These are phyloP conservation scores for Ichneumoninae sp. DNA, from an alignment of 2,888 invertebrate species.

Conservation along the genomic window DNA sequence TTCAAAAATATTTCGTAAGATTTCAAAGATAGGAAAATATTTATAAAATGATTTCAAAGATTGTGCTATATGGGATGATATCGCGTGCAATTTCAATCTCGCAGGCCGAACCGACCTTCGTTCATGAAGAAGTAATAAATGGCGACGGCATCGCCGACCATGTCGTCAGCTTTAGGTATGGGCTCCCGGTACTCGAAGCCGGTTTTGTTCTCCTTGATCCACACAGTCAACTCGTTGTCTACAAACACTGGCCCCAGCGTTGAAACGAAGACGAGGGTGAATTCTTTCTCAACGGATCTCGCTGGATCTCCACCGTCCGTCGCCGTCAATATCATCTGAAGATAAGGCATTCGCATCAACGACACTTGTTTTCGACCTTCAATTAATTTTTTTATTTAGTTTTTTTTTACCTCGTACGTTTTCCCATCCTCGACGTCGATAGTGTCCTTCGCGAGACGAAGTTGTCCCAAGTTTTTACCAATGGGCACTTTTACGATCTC, in stretches of 20 bases:
- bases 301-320: constrained; percentile 69
- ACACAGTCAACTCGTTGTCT: constrained; percentile 62
- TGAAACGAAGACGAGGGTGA: constrained; percentile 67
- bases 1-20: neutral
- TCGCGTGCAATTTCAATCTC: neutral
- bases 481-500: constrained; percentile 43
- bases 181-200: constrained; percentile 51
- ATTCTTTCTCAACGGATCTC: constrained; percentile 41
- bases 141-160: constrained; percentile 59
- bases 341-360: constrained; percentile 3
- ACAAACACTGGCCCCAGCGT: constrained; percentile 69
- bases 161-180: constrained; percentile 69
- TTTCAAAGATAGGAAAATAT: neutral
- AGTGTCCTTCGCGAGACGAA: constrained; percentile 66
- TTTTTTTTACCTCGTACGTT: constrained; percentile 57
- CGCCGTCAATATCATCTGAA: constrained; percentile 67
- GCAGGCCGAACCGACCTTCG: constrained; percentile 51
- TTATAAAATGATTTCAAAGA: neutral
- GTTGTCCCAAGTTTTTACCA: constrained; percentile 61
- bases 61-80: neutral
- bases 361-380: neutral
- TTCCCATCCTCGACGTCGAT: constrained; percentile 45
- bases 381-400: neutral
- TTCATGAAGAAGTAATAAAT: constrained; percentile 71
- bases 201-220: constrained; percentile 71